A percentile compares a stretch with the other conserved stretches of the same genome.
Evolutionary conservation across 2,888 invertebrate genomes (phyloP).

Genomic region (Drosophila merina): DNA sequence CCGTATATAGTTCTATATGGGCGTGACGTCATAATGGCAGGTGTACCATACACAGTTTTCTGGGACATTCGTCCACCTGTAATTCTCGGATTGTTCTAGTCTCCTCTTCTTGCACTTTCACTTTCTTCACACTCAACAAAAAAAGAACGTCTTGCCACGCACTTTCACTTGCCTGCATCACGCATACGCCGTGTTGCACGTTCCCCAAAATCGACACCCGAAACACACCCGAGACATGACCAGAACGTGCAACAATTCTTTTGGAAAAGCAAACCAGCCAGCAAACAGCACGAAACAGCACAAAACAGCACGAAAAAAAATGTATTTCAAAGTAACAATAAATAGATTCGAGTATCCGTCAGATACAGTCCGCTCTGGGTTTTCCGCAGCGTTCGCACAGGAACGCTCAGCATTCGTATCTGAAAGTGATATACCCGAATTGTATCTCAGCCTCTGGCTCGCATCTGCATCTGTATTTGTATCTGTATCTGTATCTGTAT

Average conservation of each 20-base stretch:
- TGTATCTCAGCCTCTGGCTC: conserved; percentile 24
- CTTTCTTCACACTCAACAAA: conserved; percentile 2
- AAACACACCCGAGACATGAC: conserved; percentile 28
- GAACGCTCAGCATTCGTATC: conserved; percentile 69
- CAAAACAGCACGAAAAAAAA: too few relatives aligned
- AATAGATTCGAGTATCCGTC: conserved; percentile 38
- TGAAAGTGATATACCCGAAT: conserved; percentile 60
- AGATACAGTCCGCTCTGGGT: conserved; percentile 55
- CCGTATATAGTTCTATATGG: conserved; percentile 19
- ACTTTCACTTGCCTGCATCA: conserved; percentile 54
- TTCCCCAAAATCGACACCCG: conserved; percentile 4
- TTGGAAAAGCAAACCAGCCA: neutral
- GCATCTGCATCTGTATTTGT: neutral
- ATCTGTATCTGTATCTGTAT: conserved; percentile 33
- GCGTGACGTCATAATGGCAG: conserved; percentile 58
- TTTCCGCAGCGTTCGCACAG: conserved; percentile 56
- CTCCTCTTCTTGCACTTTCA: neutral
- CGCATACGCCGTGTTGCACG: conserved; percentile 63
- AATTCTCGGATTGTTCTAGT: neutral
- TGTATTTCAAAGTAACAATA: conserved; percentile 30
- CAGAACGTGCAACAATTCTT: conserved; percentile 6
- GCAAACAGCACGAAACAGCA: conserved; percentile 22
- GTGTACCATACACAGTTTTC: conserved; percentile 8
- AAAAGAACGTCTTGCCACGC: conserved; percentile 2
- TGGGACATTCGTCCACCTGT: conserved; percentile 10